Conservation (phyloP, 2,113 vertebrate species). For the Dicrurus megarhynchus region DNA sequence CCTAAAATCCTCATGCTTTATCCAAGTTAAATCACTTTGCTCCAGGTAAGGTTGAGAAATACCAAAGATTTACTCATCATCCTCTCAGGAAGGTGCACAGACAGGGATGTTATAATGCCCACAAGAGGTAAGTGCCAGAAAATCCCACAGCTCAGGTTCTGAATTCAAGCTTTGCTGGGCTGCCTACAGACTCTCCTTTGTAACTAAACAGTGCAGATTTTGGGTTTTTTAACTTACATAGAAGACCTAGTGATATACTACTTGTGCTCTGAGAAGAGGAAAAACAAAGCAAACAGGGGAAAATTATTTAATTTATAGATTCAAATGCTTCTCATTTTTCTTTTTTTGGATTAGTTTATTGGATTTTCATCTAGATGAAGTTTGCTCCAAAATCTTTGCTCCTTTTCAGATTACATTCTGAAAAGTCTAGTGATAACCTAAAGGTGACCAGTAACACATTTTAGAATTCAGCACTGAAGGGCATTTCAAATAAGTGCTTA, state of each 20-base stretch:
- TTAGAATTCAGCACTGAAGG: background rate
- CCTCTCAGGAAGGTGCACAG: background rate
- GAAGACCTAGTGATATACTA: background rate
- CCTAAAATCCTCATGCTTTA: background rate
- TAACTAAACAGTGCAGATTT: background rate
- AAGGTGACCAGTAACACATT: background rate
- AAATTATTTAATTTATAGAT: background rate
- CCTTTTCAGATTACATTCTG: background rate
- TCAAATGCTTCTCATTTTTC: background rate
- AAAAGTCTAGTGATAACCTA: background rate
- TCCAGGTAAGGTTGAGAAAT: background rate
- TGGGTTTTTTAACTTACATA: accelerated
- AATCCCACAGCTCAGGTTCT: background rate
- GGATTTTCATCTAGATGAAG: background rate
- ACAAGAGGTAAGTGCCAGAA: background rate
- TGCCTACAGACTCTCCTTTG: background rate
- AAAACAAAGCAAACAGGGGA: background rate
- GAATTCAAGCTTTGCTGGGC: background rate
- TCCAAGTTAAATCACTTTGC: background rate
- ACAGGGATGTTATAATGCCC: background rate
- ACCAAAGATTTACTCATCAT: background rate
- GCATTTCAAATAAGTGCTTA: background rate
- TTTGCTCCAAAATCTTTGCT: background rate
- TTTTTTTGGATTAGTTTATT: background rate
- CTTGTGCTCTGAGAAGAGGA: background rate